These are phyloP conservation scores for Notechis scutatus DNA, from an alignment of 2,113 vertebrate genomes.

Conservation along the genomic window DNA sequence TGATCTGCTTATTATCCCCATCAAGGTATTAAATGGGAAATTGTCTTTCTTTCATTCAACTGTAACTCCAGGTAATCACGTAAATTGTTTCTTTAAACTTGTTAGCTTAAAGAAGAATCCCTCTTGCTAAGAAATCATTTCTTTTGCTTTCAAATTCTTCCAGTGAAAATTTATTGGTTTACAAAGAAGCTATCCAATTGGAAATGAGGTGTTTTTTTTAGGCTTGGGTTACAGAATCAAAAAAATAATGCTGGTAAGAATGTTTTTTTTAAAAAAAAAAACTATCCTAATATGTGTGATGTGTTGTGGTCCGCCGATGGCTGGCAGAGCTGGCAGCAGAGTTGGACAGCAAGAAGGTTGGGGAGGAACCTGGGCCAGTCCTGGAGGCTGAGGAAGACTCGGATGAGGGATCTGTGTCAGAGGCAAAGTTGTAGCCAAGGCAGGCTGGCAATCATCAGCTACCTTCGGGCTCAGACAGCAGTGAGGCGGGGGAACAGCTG, in stretches of 20 bases:
- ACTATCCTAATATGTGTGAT: neutral
- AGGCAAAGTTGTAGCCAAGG: no score
- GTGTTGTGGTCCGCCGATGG: neutral
- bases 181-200: slow-evolving; percentile 12
- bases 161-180: slow-evolving; percentile 10
- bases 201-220: neutral
- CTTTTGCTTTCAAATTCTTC: slow-evolving; percentile 23
- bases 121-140: slow-evolving; percentile 35
- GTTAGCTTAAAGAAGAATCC: slow-evolving; percentile 20
- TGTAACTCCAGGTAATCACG: slow-evolving; percentile 27
- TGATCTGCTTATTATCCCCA: slow-evolving; percentile 42
- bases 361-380: no score
- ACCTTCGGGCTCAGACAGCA: no score
- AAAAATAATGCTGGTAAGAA: neutral
- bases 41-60: slow-evolving; percentile 33
- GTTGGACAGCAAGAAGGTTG: no score
- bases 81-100: slow-evolving; percentile 42
- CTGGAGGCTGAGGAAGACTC: no score
- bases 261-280: neutral
- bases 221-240: neutral
- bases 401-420: no score
- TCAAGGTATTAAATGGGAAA: slow-evolving; percentile 51
- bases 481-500: no score
- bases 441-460: no score
- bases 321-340: no score